Conservation (phyloP, 1,140 invertebrate genomes). For the Pseudomyrmex cubaensis region DNA sequence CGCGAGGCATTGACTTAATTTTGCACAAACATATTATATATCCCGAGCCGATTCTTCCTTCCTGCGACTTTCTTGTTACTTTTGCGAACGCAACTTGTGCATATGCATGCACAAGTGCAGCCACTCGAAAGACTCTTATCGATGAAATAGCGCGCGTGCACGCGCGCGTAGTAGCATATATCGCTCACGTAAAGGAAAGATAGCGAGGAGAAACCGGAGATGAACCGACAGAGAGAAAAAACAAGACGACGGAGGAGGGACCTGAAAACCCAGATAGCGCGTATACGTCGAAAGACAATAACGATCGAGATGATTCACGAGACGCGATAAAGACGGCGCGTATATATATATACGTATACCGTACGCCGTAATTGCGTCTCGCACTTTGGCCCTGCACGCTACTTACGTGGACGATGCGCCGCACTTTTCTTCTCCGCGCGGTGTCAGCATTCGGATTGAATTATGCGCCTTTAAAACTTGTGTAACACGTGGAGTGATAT, state of each 20-base stretch:
- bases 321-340: conserved; percentile 79
- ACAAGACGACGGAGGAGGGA: conserved; percentile 46
- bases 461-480: neutral
- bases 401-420: conserved; percentile 17
- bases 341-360: conserved; percentile 21
- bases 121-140: conserved; percentile 34
- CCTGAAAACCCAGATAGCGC: conserved; percentile 75
- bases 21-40: neutral
- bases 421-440: neutral
- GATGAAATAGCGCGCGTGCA: conserved; percentile 39
- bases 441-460: neutral
- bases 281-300: conserved; percentile 73
- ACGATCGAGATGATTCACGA: conserved; percentile 81
- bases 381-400: conserved; percentile 79
- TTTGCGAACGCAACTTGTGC: neutral
- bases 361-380: conserved; percentile 80
- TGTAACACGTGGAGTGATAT: no score
- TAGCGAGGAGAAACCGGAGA: neutral
- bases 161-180: neutral
- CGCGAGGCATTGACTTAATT: neutral
- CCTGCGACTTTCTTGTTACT: neutral
- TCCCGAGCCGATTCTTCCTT: neutral
- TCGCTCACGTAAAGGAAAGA: conserved; percentile 5
- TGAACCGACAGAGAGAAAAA: conserved; percentile 3
- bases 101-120: conserved; percentile 10